Conservation (phyloP, 2,888 invertebrate species). For the Drosophila dives region DNA sequence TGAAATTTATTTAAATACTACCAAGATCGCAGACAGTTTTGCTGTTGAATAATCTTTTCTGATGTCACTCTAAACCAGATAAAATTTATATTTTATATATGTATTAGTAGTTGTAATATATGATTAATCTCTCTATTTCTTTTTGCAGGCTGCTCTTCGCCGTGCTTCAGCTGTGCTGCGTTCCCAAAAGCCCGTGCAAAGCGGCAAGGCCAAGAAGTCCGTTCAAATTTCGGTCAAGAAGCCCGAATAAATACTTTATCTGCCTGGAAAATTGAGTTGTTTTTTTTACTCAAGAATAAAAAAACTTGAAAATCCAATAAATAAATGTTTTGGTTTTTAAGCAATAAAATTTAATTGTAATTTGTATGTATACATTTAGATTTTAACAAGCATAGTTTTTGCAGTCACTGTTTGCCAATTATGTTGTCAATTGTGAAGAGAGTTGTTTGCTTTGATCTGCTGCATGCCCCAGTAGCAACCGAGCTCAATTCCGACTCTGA, state of each 20-base stretch:
- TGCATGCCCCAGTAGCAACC: conserved; percentile 27
- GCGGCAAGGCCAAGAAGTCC: conserved; percentile 92
- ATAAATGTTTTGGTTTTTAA: conserved; percentile 31
- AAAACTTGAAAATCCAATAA: conserved; percentile 45
- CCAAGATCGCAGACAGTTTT: conserved; percentile 52
- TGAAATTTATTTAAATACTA: conserved; percentile 40
- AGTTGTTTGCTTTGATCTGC: conserved; percentile 62
- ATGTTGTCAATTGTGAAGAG: conserved; percentile 84
- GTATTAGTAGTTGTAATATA: neutral
- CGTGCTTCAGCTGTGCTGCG: conserved; percentile 96
- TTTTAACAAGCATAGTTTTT: neutral
- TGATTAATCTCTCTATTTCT: neutral
- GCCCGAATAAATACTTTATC: conserved; percentile 88
- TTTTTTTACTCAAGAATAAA: conserved; percentile 77
- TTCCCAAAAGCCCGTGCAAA: conserved; percentile 94
- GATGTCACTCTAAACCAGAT: conserved; percentile 6
- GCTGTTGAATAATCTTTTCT: conserved; percentile 35
- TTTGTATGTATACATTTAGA: neutral
- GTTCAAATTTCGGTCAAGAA: conserved; percentile 88
- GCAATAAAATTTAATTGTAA: neutral
- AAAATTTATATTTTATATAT: neutral
- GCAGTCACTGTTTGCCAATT: conserved; percentile 81
- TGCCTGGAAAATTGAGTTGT: conserved; percentile 53
- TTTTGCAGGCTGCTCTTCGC: conserved; percentile 91
- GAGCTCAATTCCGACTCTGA: neutral